phyloP scores from a whole-genome alignment of 2,888 invertebrate species.

The Schrankia costaestrigalis region DNA sequence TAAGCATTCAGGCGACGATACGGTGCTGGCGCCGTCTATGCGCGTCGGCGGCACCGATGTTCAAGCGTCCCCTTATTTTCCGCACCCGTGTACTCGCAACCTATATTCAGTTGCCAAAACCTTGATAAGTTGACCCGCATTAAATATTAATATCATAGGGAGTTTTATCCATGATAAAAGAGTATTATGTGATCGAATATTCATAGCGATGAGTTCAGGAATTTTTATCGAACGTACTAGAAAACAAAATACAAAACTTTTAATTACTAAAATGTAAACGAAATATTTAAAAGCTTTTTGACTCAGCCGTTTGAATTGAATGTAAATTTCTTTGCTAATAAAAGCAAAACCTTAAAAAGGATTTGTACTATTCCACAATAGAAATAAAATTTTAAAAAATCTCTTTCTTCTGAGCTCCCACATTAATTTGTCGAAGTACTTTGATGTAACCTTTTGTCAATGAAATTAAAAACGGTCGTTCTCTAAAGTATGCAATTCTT shows the following conservation, averaged over 20 bases:
- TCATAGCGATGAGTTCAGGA: background rate
- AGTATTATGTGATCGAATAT: slow-evolving; percentile 12
- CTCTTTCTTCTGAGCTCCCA: slow-evolving; percentile 1
- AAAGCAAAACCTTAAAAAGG: too few relatives aligned
- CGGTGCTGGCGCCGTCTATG: too few relatives aligned
- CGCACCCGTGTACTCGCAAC: slow-evolving; percentile 39
- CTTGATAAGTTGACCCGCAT: slow-evolving; percentile 18
- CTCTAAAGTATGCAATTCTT: background rate
- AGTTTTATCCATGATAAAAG: slow-evolving; percentile 1
- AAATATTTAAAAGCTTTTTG: too few relatives aligned
- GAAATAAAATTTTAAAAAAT: slow-evolving; percentile 5
- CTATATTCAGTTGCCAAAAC: slow-evolving; percentile 50
- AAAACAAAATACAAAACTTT: too few relatives aligned
- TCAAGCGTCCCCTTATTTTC: slow-evolving; percentile 42
- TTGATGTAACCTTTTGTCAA: slow-evolving; percentile 4
- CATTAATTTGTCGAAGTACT: slow-evolving; percentile 2
- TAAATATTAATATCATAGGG: slow-evolving; percentile 21
- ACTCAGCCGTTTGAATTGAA: background rate
- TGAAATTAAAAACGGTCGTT: slow-evolving; percentile 1
- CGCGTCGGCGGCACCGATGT: slow-evolving; percentile 29
- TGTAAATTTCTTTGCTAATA: too few relatives aligned
- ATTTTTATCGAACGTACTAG: background rate
- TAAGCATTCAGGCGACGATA: too few relatives aligned
- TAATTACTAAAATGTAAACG: too few relatives aligned
- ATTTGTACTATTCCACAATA: background rate